phyloP scores from a whole-genome alignment of 2,797 vertebrate species.

The Rhyacichthys aspro region DNA sequence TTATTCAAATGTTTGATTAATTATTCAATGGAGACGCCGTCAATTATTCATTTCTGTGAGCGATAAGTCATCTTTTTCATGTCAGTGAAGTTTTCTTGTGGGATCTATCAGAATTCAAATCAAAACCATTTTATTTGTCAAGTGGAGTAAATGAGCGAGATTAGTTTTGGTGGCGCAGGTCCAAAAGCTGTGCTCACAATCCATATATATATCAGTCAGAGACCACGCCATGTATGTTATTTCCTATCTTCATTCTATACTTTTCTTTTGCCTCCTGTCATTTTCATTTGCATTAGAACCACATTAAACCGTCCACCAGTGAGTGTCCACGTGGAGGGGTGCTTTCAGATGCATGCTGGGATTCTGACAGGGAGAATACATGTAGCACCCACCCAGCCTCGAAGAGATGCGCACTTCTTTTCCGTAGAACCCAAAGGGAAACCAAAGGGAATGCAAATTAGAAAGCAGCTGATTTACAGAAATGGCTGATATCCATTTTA shows the following conservation, averaged over 20 bases:
- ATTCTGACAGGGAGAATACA: not conserved
- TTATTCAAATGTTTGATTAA: slow-evolving; percentile 97
- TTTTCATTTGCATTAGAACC: not conserved
- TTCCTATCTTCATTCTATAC: slow-evolving; percentile 6
- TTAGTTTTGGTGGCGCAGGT: slow-evolving; percentile 53
- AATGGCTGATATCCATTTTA: not conserved
- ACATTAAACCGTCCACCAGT: not conserved
- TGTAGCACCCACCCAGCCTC: too few relatives aligned
- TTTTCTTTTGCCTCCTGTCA: not conserved
- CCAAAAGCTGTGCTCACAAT: slow-evolving; percentile 10
- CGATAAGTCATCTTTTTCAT: slow-evolving; percentile 81
- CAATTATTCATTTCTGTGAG: slow-evolving; percentile 94
- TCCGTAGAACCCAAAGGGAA: too few relatives aligned
- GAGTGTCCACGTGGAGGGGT: not conserved
- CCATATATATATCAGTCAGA: too few relatives aligned
- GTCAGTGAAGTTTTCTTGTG: slow-evolving; percentile 74
- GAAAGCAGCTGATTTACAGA: not conserved
- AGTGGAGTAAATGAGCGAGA: slow-evolving; percentile 68
- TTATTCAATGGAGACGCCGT: slow-evolving; percentile 92
- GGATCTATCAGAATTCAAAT: slow-evolving; percentile 72
- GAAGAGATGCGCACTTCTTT: too few relatives aligned
- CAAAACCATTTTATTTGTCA: slow-evolving; percentile 71
- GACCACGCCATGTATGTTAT: not conserved
- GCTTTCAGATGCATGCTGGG: not conserved
- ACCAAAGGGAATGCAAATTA: not conserved